These are phyloP conservation scores for Pecten maximus DNA, from an alignment of 2,888 invertebrate genomes.

Conservation along the genomic window DNA sequence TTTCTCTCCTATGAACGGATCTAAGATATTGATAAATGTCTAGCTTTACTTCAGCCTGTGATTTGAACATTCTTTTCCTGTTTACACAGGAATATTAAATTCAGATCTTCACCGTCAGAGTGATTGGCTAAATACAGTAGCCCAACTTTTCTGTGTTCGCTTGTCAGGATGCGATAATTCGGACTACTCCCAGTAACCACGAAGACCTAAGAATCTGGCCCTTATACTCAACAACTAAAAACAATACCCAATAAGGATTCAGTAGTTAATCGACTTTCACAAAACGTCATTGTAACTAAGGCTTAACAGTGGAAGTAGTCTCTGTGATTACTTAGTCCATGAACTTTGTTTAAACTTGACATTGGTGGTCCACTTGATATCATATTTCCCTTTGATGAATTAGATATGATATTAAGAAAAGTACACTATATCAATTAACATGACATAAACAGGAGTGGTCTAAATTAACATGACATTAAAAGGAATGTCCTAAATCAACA, in stretches of 20 bases:
- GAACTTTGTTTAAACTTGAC: no score
- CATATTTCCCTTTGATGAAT: not conserved
- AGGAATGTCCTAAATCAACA: not conserved
- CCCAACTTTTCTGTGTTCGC: not conserved
- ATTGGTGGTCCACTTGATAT: not conserved
- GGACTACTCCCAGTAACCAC: not conserved
- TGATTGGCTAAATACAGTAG: not conserved
- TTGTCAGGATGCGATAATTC: not conserved
- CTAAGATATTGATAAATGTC: not conserved
- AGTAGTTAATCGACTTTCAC: not conserved
- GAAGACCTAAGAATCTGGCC: not conserved
- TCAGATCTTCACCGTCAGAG: not conserved
- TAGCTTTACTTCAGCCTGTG: not conserved
- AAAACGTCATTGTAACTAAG: not conserved
- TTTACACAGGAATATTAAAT: conserved; percentile 18
- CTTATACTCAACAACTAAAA: not conserved
- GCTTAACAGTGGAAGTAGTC: not conserved
- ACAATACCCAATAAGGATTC: not conserved
- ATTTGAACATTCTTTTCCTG: conserved; percentile 26
- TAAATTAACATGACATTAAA: not conserved
- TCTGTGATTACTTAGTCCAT: not conserved
- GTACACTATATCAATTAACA: not conserved
- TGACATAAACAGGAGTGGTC: not conserved
- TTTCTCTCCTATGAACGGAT: not conserved
- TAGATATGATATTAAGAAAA: not conserved